Conservation (phyloP, 2,113 vertebrate species). For the Cyprinus carpio region DNA sequence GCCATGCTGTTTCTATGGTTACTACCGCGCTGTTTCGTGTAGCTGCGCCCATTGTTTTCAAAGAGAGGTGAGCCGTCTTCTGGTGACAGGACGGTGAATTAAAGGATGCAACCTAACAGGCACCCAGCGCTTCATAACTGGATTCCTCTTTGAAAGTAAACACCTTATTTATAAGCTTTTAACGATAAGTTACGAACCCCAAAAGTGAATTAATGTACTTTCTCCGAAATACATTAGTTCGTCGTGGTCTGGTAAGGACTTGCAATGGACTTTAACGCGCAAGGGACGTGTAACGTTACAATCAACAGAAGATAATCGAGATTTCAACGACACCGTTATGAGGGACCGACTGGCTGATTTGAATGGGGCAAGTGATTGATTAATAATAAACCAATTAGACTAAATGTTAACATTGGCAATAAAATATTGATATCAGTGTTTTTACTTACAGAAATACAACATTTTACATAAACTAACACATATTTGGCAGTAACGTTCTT, state of each 20-base stretch:
- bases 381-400: neutral
- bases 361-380: slow-evolving; percentile 74
- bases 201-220: neutral
- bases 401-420: neutral
- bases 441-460: neutral
- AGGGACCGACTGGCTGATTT: slow-evolving; percentile 88
- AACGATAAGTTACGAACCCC: neutral
- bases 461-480: neutral
- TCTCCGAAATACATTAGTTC: neutral
- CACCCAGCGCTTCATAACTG: neutral
- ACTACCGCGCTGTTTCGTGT: neutral
- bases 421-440: neutral
- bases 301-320: slow-evolving; percentile 24
- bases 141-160: neutral
- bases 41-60: neutral
- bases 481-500: neutral
- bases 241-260: neutral
- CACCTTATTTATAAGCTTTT: neutral
- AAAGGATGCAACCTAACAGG: slow-evolving; percentile 20
- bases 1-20: neutral
- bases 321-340: slow-evolving; percentile 70
- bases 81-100: neutral
- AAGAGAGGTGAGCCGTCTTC: neutral
- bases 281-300: neutral
- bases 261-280: slow-evolving; percentile 38